These are phyloP conservation scores for Ariolimax columbianus DNA, from an alignment of 2,888 invertebrate genomes.

Conservation along the genomic window DNA sequence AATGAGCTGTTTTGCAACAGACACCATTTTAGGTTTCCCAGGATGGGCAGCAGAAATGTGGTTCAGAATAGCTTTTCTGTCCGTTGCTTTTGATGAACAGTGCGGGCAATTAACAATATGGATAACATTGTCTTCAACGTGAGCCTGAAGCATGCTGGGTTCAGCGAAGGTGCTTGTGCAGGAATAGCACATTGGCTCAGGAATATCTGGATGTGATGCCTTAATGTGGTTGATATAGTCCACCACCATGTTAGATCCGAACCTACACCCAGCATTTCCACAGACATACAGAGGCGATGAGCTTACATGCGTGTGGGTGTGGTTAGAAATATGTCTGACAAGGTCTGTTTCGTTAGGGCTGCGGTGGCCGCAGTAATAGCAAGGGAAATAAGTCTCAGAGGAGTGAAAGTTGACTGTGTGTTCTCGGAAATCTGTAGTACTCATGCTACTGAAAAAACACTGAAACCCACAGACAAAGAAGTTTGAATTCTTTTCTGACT, in stretches of 20 bases:
- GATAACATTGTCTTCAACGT: slow-evolving; percentile 66
- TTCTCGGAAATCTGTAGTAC: slow-evolving; percentile 62
- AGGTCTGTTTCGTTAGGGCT: slow-evolving; percentile 66
- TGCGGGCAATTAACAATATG: slow-evolving; percentile 71
- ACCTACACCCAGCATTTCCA: slow-evolving; percentile 65
- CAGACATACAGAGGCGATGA: slow-evolving; percentile 65
- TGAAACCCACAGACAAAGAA: slow-evolving; percentile 71
- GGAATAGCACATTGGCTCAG: slow-evolving; percentile 61
- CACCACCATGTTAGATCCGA: slow-evolving; percentile 65
- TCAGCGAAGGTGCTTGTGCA: slow-evolving; percentile 63
- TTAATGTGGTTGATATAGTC: slow-evolving; percentile 66
- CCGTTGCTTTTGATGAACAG: slow-evolving; percentile 67
- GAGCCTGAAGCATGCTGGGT: slow-evolving; percentile 58
- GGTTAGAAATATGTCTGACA: slow-evolving; percentile 64
- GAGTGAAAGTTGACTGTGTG: slow-evolving; percentile 63
- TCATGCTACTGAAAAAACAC: slow-evolving; percentile 64
- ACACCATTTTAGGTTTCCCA: slow-evolving; percentile 68
- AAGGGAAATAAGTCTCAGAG: slow-evolving; percentile 62
- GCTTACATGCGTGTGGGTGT: slow-evolving; percentile 64
- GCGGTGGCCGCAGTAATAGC: slow-evolving; percentile 70
- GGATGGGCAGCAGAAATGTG: slow-evolving; percentile 67
- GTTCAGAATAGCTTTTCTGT: slow-evolving; percentile 61
- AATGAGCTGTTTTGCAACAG: slow-evolving; percentile 70
- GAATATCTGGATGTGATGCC: slow-evolving; percentile 59
- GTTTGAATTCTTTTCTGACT: slow-evolving; percentile 46